A percentile compares a stretch with the other conserved stretches of the same genome.
These are phyloP conservation scores for Cryptomyrus ogoouensis DNA, from an alignment of 2,113 vertebrate species.

Conservation along the genomic window DNA sequence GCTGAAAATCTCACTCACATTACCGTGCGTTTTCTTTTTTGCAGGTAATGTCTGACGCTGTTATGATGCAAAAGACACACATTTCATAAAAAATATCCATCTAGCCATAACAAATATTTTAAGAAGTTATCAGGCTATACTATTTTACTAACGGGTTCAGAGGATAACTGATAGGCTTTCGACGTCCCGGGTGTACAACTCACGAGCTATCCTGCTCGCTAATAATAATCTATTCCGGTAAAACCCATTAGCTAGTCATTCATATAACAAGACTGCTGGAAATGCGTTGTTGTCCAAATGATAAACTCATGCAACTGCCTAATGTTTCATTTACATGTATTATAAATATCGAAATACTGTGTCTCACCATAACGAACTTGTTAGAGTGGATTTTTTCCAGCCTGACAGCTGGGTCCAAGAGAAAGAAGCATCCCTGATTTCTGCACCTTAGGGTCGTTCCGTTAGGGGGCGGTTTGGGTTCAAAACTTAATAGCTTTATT, in stretches of 20 bases:
- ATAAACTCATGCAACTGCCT: neutral
- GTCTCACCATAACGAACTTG: conserved; percentile 24
- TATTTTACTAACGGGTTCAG: neutral
- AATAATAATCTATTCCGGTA: neutral
- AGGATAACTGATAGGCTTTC: neutral
- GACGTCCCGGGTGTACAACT: neutral
- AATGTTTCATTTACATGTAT: neutral
- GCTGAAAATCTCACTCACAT: neutral
- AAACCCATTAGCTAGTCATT: conserved; percentile 4
- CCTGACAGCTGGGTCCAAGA: conserved; percentile 28
- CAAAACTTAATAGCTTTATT: conserved; percentile 17
- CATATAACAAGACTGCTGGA: neutral
- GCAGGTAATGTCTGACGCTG: neutral
- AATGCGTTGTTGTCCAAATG: neutral
- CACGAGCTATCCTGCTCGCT: neutral
- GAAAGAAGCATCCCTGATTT: neutral
- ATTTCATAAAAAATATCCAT: neutral
- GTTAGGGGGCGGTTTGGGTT: conserved; percentile 12
- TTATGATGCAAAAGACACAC: neutral
- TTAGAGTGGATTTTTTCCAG: conserved; percentile 13
- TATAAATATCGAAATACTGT: neutral
- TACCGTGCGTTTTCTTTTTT: neutral
- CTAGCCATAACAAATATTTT: neutral
- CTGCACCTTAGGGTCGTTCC: neutral
- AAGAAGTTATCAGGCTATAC: neutral